A percentile compares a stretch with the other conserved stretches of the same genome.
Evolutionary conservation across 2,113 vertebrate species (phyloP).

Genomic region (Tinamus guttatus): DNA sequence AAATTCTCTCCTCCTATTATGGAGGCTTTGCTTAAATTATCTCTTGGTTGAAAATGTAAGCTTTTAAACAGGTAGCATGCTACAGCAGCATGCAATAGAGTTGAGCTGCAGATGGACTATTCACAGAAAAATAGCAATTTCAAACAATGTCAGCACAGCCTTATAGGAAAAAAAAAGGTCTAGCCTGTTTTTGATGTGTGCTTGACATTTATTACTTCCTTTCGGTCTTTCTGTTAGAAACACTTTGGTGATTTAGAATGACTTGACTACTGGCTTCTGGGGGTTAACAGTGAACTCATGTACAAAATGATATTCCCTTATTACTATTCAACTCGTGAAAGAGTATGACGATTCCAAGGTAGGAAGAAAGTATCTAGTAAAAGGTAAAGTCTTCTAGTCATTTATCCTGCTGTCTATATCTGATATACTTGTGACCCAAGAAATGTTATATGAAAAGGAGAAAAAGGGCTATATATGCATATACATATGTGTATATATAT

Average conservation of each 20-base stretch:
- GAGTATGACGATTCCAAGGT: not conserved
- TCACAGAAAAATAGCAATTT: not conserved
- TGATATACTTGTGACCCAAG: not conserved
- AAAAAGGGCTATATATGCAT: not conserved
- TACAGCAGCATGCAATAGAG: not conserved
- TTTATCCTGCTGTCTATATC: not conserved
- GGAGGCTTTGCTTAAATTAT: not conserved
- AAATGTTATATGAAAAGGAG: not conserved
- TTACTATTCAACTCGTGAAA: constrained; percentile 39
- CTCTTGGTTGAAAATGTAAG: not conserved
- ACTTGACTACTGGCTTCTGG: not conserved
- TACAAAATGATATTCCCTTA: constrained; percentile 39
- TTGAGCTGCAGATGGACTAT: constrained; percentile 10
- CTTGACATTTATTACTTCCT: constrained; percentile 67
- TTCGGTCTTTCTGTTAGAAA: constrained; percentile 7
- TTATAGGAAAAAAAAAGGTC: not conserved
- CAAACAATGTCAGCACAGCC: constrained; percentile 28
- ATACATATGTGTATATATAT: too few relatives aligned
- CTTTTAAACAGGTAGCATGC: constrained; percentile 32
- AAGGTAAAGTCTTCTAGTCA: constrained; percentile 3
- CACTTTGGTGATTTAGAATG: constrained; percentile 28
- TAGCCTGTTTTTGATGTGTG: constrained; percentile 23
- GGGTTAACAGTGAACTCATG: constrained; percentile 17
- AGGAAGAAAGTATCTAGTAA: not conserved
- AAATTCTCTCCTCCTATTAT: not conserved